Percentiles rank a stretch among this genome's conserved stretches.
These are phyloP conservation scores for Lepus americanus DNA, from an alignment of 2,113 vertebrate genomes.

Conservation along the genomic window DNA sequence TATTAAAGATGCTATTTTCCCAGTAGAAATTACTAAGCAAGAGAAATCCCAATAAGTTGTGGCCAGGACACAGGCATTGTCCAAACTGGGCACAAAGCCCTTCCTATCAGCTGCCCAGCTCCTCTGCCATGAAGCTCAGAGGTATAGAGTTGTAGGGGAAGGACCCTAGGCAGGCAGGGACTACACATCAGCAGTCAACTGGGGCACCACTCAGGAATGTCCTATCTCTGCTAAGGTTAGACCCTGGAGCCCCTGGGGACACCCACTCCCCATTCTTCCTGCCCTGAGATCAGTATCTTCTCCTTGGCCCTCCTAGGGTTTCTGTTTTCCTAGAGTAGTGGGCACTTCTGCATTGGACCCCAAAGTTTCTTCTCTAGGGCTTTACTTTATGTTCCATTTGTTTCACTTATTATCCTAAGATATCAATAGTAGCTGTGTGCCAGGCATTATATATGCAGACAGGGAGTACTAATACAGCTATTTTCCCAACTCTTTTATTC, in stretches of 20 bases:
- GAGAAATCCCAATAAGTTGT: background rate
- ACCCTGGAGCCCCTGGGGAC: background rate
- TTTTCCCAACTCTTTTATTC: background rate
- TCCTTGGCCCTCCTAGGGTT: background rate
- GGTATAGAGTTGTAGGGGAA: too few relatives aligned
- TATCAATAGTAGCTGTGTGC: background rate
- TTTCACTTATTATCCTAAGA: background rate
- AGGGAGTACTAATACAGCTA: background rate
- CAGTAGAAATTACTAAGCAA: background rate
- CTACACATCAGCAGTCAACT: background rate
- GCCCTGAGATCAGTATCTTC: accelerated
- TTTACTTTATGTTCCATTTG: background rate
- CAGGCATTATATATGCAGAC: background rate
- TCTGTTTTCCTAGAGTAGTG: background rate
- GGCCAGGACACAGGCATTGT: background rate
- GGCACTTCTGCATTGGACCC: background rate
- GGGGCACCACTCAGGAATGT: accelerated
- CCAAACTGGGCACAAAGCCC: accelerated
- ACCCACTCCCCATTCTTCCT: accelerated
- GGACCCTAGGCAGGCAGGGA: too few relatives aligned
- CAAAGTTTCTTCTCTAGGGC: background rate
- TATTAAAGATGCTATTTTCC: background rate
- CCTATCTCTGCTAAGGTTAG: background rate
- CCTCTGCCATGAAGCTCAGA: background rate
- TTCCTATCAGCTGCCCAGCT: background rate